Conservation (phyloP, 2,797 vertebrate genomes). For the Silurus lanzhouensis region DNA sequence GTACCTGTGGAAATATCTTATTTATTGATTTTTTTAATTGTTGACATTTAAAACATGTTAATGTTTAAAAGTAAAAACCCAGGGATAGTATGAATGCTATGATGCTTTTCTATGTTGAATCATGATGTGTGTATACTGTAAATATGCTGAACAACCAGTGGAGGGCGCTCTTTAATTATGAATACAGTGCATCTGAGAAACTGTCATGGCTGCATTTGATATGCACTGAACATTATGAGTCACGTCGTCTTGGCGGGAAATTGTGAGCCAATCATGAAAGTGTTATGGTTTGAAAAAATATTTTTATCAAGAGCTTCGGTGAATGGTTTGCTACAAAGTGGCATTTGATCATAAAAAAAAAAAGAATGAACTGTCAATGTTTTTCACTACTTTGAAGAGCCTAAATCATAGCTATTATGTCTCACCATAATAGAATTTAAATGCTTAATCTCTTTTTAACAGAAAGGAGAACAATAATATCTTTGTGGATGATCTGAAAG, state of each 20-base stretch:
- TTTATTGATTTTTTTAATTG: background rate
- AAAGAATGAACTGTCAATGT: background rate
- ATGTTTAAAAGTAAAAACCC: background rate
- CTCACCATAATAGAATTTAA: background rate
- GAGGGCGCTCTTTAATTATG: slow-evolving; percentile 19
- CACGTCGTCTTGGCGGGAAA: background rate
- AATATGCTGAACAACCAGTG: slow-evolving; percentile 1
- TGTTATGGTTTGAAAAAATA: background rate
- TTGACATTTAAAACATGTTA: too few relatives aligned
- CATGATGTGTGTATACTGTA: background rate
- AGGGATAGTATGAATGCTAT: background rate
- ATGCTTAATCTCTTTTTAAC: slow-evolving; percentile 26
- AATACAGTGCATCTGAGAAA: background rate
- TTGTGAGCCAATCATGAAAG: background rate
- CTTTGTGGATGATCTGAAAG: slow-evolving; percentile 88
- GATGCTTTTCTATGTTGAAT: background rate
- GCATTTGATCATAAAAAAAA: background rate
- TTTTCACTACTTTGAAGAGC: background rate
- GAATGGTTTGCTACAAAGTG: background rate
- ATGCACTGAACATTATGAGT: background rate
- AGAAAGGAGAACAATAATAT: slow-evolving; percentile 92
- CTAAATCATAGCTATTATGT: background rate
- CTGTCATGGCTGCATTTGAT: background rate
- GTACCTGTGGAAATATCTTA: background rate
- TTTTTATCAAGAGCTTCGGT: background rate